Percentiles rank a stretch among this genome's conserved stretches.
phyloP scores from a whole-genome alignment of 2,113 vertebrate species.

The Cynopterus brachyotis region DNA sequence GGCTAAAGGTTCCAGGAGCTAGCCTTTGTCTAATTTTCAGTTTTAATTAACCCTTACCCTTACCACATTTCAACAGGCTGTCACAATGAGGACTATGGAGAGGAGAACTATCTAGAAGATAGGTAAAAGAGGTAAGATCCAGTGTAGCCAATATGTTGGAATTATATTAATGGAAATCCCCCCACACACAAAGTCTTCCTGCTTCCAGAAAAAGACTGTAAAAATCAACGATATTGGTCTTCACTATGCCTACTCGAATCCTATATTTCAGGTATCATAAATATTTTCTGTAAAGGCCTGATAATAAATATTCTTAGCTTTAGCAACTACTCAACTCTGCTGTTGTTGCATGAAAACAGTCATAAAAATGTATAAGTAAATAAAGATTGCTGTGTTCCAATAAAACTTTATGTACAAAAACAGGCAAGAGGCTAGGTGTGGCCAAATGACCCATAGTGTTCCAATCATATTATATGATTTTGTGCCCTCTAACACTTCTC shows the following conservation, averaged over 20 bases:
- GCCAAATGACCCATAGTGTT: not conserved
- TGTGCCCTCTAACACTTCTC: not conserved
- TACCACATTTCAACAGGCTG: no score
- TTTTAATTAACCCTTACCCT: no score
- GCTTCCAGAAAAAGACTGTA: not conserved
- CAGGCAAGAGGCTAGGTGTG: not conserved
- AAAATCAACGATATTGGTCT: not conserved
- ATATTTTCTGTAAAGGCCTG: not conserved
- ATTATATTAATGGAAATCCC: not conserved
- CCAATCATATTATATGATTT: not conserved
- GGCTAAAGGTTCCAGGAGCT: no score
- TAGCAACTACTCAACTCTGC: not conserved
- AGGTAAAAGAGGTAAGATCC: not conserved
- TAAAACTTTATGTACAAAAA: constrained; percentile 12
- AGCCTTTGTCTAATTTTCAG: no score
- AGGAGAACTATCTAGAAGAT: not conserved
- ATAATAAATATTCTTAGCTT: not conserved
- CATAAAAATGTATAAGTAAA: not conserved
- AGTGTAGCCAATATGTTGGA: not conserved
- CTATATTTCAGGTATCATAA: not conserved
- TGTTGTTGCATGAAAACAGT: not conserved
- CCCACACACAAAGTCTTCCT: not conserved
- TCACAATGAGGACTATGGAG: not conserved
- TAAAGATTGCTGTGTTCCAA: not conserved
- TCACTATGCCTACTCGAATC: not conserved